Evolutionary conservation across 2,797 vertebrate species (phyloP).

Genomic region (Thamnophis elegans): DNA sequence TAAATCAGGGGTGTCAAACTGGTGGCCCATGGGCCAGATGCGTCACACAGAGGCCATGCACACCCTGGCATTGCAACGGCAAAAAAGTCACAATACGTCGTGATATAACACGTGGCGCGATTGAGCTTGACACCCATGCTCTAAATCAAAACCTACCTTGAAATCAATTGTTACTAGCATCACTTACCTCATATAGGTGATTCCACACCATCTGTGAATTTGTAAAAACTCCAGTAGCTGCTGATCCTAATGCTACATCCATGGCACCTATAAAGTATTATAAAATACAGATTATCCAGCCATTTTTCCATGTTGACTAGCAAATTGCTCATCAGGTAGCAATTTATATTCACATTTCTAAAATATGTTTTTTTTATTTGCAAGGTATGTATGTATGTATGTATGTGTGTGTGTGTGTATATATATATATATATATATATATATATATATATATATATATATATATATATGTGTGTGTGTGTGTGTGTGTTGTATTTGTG

Average conservation of each 20-base stretch:
- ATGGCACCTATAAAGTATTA: conserved; percentile 83
- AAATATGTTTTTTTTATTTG: neutral
- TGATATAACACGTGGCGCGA: accelerated
- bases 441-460: too few relatives aligned
- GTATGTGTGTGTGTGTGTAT: too few relatives aligned
- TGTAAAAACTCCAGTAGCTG: conserved; percentile 92
- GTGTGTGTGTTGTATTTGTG: too few relatives aligned
- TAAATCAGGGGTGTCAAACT: neutral
- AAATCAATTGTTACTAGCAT: neutral
- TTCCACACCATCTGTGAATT: conserved; percentile 95
- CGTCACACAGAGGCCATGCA: too few relatives aligned
- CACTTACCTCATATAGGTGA: conserved; percentile 84
- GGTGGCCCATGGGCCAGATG: accelerated
- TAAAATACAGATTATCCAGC: neutral
- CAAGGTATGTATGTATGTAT: neutral
- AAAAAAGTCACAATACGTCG: neutral
- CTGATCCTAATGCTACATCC: conserved; percentile 91
- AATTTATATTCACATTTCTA: neutral
- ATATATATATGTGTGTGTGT: too few relatives aligned
- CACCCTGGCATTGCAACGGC: neutral
- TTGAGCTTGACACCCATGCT: neutral
- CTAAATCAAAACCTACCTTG: neutral
- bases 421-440: too few relatives aligned
- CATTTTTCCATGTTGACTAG: neutral
- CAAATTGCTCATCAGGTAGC: neutral